phyloP scores from a whole-genome alignment of 2,888 invertebrate species.

The Calliphora vomitoria region DNA sequence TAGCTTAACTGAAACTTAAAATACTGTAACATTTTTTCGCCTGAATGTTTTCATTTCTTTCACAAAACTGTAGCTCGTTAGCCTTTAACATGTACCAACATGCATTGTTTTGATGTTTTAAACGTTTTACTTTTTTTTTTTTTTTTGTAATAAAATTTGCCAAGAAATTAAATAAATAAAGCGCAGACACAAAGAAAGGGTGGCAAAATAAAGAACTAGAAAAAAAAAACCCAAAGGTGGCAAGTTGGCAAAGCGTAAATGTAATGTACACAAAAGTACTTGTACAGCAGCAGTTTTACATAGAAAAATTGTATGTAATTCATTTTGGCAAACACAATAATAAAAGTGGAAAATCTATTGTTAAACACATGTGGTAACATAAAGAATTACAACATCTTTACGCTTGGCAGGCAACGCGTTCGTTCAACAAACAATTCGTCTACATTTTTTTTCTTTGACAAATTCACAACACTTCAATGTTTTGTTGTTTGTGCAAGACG shows the following conservation, averaged over 20 bases:
- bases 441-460: constrained; percentile 44
- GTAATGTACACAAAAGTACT: constrained; percentile 41
- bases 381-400: constrained; percentile 68
- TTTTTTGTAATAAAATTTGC: constrained; percentile 43
- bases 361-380: constrained; percentile 65
- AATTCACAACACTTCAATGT: constrained; percentile 44
- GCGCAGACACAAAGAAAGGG: constrained; percentile 50
- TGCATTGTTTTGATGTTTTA: constrained; percentile 8
- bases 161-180: constrained; percentile 62
- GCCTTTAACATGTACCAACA: constrained; percentile 4
- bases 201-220: constrained; percentile 7
- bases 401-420: constrained; percentile 61
- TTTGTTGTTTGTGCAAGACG: constrained; percentile 69
- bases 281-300: not conserved
- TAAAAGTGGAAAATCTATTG: constrained; percentile 72
- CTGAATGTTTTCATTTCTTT: constrained; percentile 10
- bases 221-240: constrained; percentile 57
- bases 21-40: constrained; percentile 59
- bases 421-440: not conserved
- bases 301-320: not conserved
- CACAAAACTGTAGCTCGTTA: constrained; percentile 18
- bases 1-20: constrained; percentile 26
- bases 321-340: constrained; percentile 67
- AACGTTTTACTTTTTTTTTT: not conserved
- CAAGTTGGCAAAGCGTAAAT: constrained; percentile 71